Evolutionary conservation across 2,888 invertebrate species (phyloP), one percentile per base, ranked within the genome.

Genomic region (Acrocyrtus sp.): DNA sequence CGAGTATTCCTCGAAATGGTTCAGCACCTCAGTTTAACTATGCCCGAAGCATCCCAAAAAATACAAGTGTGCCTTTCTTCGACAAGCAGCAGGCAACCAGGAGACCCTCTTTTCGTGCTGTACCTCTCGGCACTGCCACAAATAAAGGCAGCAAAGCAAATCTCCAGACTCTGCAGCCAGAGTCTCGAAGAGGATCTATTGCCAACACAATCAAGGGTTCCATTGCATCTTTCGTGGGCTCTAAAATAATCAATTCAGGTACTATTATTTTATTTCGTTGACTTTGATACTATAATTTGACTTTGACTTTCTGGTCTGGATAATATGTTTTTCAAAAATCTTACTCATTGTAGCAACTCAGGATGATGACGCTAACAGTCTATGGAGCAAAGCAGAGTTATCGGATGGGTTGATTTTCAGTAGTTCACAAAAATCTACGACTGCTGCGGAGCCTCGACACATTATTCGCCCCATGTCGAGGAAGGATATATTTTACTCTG

Each of bases 401-500:
- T 69, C 76, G 3, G 81, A 81, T 58, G 79, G 79, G 5, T 48
- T 81, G n/a, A 79, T 81, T 24, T 80, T 80, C 50, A 77, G 76
- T 39, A 80, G 75, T 27, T 79, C 79, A 43, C 75, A 74, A 50
- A 77, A 74, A n/a, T 72, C 77, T 21, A 43, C 67, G n/a, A 48
- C 72, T n/a, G 84, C 84, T 72, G 84, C 84, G 73, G 89, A 89
- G 81, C 87, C 87, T 77, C 86, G 88, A 53, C 87, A 90, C 78
- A 93, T 94, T 87, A 91, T 94, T 17, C 89, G 96, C 19, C 97
- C 97, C 2, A 86, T 98, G 86, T 96, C 96, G 6, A 89, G 96
- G 62, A 96, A 96, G 83, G 98, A 98, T 85, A 97, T 98, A 83
- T 98, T 98, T 87, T 98, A 98, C 86, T 95, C 96, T 2, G 97